A percentile compares a stretch with the other conserved stretches of the same genome.
Conservation (phyloP, 2,797 vertebrate genomes). For the Epinephelus coioides region DNA sequence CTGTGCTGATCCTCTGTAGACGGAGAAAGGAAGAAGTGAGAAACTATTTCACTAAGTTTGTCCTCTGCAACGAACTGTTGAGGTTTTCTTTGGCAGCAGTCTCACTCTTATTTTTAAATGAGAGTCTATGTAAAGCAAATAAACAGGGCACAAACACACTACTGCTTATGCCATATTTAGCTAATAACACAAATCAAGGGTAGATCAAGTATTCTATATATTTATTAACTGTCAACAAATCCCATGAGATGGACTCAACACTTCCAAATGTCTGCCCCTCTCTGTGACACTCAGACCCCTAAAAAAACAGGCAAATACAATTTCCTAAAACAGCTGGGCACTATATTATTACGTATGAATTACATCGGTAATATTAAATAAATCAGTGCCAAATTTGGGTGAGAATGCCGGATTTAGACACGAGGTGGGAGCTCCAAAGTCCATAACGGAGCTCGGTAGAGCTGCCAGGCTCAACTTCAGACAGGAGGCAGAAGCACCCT, state of each 20-base stretch:
- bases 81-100: not conserved
- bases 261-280: not conserved
- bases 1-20: slow-evolving; percentile 97
- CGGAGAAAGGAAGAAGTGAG: not conserved
- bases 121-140: not conserved
- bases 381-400: too few species aligned
- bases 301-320: too few species aligned
- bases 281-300: not conserved
- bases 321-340: too few species aligned
- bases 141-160: not conserved
- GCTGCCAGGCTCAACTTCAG: too few species aligned
- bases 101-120: not conserved
- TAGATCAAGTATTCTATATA: not conserved
- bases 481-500: too few species aligned
- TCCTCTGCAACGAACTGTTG: not conserved
- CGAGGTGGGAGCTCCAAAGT: too few species aligned
- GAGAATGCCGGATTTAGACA: too few species aligned
- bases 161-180: not conserved
- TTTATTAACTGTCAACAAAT: not conserved
- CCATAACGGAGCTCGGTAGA: too few species aligned
- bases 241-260: not conserved
- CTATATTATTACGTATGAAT: too few species aligned
- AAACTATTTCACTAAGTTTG: not conserved
- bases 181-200: not conserved
- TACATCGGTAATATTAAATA: too few species aligned